Evolutionary conservation across 2,113 vertebrate species (phyloP).

Genomic region (Anarhynchus alexandrinus): DNA sequence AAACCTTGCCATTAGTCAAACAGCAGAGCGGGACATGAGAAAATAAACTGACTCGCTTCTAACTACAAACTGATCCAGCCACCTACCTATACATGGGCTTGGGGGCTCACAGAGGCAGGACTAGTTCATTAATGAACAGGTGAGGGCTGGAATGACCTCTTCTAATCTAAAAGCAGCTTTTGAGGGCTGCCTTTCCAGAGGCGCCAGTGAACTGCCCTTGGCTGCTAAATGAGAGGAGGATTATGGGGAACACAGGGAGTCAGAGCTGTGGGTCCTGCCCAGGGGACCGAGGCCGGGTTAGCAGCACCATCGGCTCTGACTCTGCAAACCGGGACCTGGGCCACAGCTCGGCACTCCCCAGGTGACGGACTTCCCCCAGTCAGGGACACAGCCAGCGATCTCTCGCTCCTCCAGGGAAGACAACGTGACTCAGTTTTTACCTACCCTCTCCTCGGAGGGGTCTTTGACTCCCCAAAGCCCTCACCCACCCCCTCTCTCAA

Average conservation of each 20-base stretch:
- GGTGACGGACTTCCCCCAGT: not conserved
- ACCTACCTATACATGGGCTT: not conserved
- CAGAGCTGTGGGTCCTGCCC: not conserved
- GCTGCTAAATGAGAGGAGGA: not conserved
- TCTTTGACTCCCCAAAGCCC: not conserved
- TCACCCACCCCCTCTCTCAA: not conserved
- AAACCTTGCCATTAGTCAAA: not conserved
- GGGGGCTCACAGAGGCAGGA: not conserved
- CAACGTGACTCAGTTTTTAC: not conserved
- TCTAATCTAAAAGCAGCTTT: not conserved
- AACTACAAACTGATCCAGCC: not conserved
- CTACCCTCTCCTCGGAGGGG: not conserved
- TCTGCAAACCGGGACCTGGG: not conserved
- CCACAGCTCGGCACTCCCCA: not conserved
- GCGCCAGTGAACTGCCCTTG: not conserved
- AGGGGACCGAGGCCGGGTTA: rapidly evolving
- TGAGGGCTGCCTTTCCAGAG: not conserved
- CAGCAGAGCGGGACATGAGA: not conserved
- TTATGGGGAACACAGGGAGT: rapidly evolving
- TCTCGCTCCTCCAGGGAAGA: not conserved
- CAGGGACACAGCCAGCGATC: not conserved
- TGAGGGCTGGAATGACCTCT: not conserved
- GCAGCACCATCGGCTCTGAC: not conserved
- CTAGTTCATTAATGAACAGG: not conserved
- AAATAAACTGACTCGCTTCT: not conserved